These are phyloP conservation scores for Rhingia campestris DNA, from an alignment of 2,888 invertebrate genomes.

Conservation along the genomic window DNA sequence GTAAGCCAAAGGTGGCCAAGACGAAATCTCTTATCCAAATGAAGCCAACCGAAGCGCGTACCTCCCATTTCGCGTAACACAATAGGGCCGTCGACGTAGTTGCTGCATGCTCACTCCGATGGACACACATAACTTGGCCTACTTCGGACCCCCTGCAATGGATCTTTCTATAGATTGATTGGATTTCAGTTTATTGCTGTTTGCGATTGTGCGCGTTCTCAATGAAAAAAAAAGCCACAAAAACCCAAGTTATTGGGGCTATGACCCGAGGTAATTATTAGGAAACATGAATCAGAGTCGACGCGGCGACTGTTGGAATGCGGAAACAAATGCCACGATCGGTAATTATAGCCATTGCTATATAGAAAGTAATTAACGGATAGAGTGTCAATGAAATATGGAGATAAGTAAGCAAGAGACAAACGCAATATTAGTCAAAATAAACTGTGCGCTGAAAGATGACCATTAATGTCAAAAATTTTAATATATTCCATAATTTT, in stretches of 20 bases:
- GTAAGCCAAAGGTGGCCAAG: constrained; percentile 53
- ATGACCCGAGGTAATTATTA: constrained; percentile 41
- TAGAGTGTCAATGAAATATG: not conserved
- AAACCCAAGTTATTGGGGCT: constrained; percentile 17
- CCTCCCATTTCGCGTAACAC: constrained; percentile 43
- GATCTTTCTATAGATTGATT: constrained; percentile 49
- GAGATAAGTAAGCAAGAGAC: not conserved
- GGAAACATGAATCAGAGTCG: not conserved
- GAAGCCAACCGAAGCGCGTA: constrained; percentile 32
- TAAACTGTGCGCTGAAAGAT: not conserved
- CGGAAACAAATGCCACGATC: constrained; percentile 18
- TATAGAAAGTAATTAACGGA: not conserved
- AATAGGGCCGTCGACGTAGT: constrained; percentile 35
- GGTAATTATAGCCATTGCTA: constrained; percentile 7
- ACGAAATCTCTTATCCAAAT: not conserved
- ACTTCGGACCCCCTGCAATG: constrained; percentile 40
- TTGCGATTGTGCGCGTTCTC: constrained; percentile 38
- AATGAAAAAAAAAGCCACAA: constrained; percentile 3
- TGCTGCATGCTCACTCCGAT: constrained; percentile 34
- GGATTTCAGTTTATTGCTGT: constrained; percentile 48
- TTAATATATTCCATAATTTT: not conserved
- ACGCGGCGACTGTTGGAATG: constrained; percentile 5
- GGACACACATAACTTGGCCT: constrained; percentile 48
- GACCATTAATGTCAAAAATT: not conserved
- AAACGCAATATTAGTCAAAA: constrained; percentile 4